Evolutionary conservation across 2,797 vertebrate species (phyloP), one percentile per base, ranked within the genome.

Genomic region (Sciurus vulgaris): DNA sequence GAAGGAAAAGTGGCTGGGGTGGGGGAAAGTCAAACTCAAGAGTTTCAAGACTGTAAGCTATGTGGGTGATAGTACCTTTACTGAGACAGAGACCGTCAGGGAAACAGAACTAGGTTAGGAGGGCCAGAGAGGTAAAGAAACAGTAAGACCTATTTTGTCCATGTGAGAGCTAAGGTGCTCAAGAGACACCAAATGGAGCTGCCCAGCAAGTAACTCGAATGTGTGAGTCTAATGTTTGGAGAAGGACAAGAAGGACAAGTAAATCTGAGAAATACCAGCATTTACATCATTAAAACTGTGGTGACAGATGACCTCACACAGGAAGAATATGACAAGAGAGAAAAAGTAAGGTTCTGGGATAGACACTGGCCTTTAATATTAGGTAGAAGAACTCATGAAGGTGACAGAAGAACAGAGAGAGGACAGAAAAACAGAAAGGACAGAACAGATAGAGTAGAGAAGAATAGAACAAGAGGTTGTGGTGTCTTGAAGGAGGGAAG

Each of bases 251-350:
- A 22, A 69, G 41, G 44, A 82, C 24, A 77, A 33, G n/a, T 2
- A 44, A 91, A 73, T 56, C 6, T 95, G 74, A 79, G 22, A 92
- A 90, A 81, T 20, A 69, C 7, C 12, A 90, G 38, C 28, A 87
- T 33, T 44, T 35, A 73, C 41, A 86, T 87, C 49, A 89, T 74
- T 79, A 90, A 79, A 89, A 47, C 44, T 33, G 35, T 6, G n/a
- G 17, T 44, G 49, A 69, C 0, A 81, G 33, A 35, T 72, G 61
- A 82, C 10, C 8, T 74, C 67, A 1, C 44, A 47, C 41, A 61
- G 56, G 35, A 78, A 93, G 49, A 56, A 13, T 7, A 67, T 1
- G 15, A 35, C 38, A 74, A 59, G 22, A 22, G 76, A 79, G 30
- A 81, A 82, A 74, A 65, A 44, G 6, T 67, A 35, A 73, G 51